Base-by-base conservation (phyloP, 2,113 vertebrate genomes). In the Hemibagrus wyckioides region DNA sequence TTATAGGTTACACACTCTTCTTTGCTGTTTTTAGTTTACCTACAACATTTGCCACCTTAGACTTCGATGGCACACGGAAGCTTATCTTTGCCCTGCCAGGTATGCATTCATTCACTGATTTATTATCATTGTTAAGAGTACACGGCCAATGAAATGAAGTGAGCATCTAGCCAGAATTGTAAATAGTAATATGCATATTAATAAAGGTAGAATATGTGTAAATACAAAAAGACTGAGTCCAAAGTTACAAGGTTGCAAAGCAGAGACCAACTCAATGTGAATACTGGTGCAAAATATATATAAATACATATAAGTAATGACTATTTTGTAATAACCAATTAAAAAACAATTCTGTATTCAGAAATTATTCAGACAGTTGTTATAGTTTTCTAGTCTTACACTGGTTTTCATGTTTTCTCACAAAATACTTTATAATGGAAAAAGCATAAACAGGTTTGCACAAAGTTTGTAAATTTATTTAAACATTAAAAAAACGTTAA, bases 21-120 rank as follows among this genome's bases (percentile, higher is more conserved):
- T 50, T 4, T 82, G 86, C 93, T 91, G 85, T 76, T 91, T 86
- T 17, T 90, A 99, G 98, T 92, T 95, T 99, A 92, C 98, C 98
- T 89, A 99, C 98, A 85, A 99, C 98, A 86, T 99, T 99, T 94
- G 98, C 98, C 94, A 99, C 98, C 86, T 95, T 96, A 92, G 98
- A 99, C 95, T 98, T 96, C 82, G 97, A 99, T 67, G 98, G 98
- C 1, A 94, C 97, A 92, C 95, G 98, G 92, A 99, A 99, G 95
- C 97, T 99, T 90, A 99, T 99, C 93, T 99, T 99, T 94, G 98
- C 98, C 0, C 96, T 99, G 90, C 98, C 98, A 97, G 98, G 98
- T 99, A 96, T 54, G 69, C 44, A 13, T 21, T n/a, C 23, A 36
- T 59, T 36, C 67, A 39, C 23, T 33, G 25, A 80, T 23, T n/a